Percentiles rank a stretch among this genome's conserved stretches.
These are phyloP conservation scores for Gobionotothen gibberifrons DNA, from an alignment of 2,797 vertebrate genomes.

Conservation along the genomic window DNA sequence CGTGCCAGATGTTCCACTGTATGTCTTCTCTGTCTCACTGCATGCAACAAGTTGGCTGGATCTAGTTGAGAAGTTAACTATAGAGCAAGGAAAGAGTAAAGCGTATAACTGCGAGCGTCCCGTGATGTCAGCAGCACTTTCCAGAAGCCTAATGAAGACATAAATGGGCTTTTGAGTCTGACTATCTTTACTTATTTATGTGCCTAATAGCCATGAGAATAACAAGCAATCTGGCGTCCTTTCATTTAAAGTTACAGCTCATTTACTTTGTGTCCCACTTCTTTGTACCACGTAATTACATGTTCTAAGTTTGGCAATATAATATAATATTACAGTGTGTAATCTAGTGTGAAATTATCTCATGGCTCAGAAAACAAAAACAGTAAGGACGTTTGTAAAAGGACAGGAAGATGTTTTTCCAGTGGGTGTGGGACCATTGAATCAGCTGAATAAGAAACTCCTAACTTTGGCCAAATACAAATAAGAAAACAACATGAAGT, in stretches of 20 bases:
- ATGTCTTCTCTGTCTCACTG: neutral
- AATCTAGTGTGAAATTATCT: constrained; percentile 56
- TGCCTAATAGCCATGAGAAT: neutral
- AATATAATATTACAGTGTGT: constrained; percentile 34
- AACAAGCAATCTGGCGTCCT: constrained; percentile 12
- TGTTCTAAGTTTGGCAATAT: constrained; percentile 29
- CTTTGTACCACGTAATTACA: constrained; percentile 39
- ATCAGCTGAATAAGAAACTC: constrained; percentile 7
- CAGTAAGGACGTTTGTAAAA: constrained; percentile 21
- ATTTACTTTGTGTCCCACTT: constrained; percentile 39
- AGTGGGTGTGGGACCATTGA: constrained; percentile 29
- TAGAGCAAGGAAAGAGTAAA: neutral
- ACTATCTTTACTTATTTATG: neutral
- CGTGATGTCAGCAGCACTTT: neutral
- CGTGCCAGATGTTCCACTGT: no score
- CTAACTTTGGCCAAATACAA: neutral
- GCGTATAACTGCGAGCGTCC: neutral
- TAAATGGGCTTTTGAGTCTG: neutral
- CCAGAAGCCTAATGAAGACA: neutral
- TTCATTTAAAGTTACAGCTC: constrained; percentile 47
- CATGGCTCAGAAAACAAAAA: constrained; percentile 37
- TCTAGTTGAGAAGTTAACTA: neutral
- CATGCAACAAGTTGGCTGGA: neutral
- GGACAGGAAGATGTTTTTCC: constrained; percentile 11
- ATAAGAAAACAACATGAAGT: neutral